phyloP scores from a whole-genome alignment of 1,140 invertebrate genomes.

The Bombus sibiricus region DNA sequence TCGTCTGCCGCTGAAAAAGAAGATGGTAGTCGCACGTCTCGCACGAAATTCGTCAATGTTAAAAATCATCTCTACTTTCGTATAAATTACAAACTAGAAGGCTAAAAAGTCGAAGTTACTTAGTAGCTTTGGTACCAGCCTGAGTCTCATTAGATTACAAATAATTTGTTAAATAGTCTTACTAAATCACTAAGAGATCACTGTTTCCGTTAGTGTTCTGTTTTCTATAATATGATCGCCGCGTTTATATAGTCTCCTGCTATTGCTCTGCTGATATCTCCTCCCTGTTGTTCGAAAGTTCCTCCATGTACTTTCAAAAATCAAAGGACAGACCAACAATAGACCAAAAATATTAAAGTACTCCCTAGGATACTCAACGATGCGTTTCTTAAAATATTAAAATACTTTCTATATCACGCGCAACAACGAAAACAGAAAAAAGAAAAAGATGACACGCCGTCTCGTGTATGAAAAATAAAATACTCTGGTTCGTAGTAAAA shows the following conservation, averaged over 20 bases:
- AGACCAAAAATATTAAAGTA: not conserved
- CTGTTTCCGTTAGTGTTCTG: conserved; percentile 38
- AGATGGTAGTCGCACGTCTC: conserved; percentile 57
- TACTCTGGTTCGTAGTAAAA: not conserved
- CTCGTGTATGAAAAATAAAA: conserved; percentile 37
- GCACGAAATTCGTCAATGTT: conserved; percentile 30
- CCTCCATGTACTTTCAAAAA: not conserved
- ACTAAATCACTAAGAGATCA: conserved; percentile 70
- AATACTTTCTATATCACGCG: conserved; percentile 34
- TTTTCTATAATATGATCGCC: not conserved
- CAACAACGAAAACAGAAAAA: not conserved
- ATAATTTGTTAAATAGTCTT: conserved; percentile 74
- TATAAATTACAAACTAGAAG: conserved; percentile 65
- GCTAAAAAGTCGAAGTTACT: conserved; percentile 66
- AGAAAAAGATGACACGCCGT: not conserved
- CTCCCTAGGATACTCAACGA: not conserved
- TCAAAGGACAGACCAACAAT: not conserved
- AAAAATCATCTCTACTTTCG: conserved; percentile 30
- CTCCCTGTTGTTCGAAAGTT: not conserved
- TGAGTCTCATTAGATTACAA: conserved; percentile 72
- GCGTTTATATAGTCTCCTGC: conserved; percentile 14
- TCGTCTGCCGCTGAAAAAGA: not conserved
- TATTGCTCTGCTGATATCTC: conserved; percentile 31
- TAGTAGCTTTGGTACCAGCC: conserved; percentile 72
- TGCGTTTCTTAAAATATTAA: not conserved